Evolutionary conservation across 1,140 invertebrate species (phyloP).

Genomic region (Paraescarpia echinospica): DNA sequence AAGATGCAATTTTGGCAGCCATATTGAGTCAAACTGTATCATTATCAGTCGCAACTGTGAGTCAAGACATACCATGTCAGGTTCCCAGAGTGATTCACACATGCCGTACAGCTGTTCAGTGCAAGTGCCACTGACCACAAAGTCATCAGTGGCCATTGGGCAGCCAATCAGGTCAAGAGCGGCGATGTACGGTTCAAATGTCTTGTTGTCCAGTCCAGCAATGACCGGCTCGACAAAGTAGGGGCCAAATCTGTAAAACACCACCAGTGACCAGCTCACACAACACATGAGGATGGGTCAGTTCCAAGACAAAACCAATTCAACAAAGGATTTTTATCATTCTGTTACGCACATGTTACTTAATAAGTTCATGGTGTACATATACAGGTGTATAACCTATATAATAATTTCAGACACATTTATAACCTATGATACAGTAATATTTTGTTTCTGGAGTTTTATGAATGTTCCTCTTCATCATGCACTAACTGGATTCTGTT

Average conservation of each 20-base stretch:
- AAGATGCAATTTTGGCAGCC: neutral
- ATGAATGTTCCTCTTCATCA: too few species aligned
- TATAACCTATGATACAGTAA: too few species aligned
- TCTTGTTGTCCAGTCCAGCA: slow-evolving; percentile 87
- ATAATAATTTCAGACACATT: too few species aligned
- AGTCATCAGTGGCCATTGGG: slow-evolving; percentile 84
- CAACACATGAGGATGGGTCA: too few species aligned
- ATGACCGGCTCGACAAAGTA: slow-evolving; percentile 97
- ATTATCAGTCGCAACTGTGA: neutral
- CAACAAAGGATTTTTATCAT: too few species aligned
- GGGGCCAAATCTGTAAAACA: slow-evolving; percentile 78
- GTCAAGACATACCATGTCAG: slow-evolving; percentile 67
- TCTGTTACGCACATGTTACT: too few species aligned
- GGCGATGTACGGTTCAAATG: slow-evolving; percentile 85
- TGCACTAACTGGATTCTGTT: too few species aligned
- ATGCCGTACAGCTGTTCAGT: slow-evolving; percentile 93
- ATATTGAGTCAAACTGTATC: neutral
- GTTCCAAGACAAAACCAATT: too few species aligned
- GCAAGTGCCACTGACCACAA: slow-evolving; percentile 93
- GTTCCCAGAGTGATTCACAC: slow-evolving; percentile 94
- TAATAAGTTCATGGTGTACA: too few species aligned
- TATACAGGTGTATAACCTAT: too few species aligned
- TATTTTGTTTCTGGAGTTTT: too few species aligned
- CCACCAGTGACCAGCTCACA: neutral
- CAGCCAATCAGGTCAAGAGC: slow-evolving; percentile 95